Conservation (phyloP, 1,140 invertebrate species). For the Theocolax elegans region DNA sequence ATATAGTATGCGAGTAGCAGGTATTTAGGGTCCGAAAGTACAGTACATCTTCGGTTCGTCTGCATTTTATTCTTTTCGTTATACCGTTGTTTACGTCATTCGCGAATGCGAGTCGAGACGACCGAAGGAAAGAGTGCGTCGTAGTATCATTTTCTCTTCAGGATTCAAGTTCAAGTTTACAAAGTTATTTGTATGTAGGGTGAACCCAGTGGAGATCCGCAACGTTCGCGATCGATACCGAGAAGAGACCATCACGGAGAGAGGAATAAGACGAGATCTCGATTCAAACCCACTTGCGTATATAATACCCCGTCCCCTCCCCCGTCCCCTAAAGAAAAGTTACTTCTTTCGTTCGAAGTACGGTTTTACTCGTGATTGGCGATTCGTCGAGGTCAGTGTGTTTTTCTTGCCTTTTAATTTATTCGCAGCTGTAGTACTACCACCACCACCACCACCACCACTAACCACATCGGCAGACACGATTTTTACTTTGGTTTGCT, state of each 20-base stretch:
- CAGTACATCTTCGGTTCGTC: conserved; percentile 47
- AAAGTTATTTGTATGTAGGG: conserved; percentile 1
- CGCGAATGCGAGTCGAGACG: no score
- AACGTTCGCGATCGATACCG: conserved; percentile 1
- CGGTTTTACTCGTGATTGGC: conserved; percentile 28
- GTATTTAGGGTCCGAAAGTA: conserved; percentile 52
- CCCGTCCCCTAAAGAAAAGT: conserved; percentile 5
- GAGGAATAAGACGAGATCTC: conserved; percentile 15
- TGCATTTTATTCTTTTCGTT: conserved; percentile 43
- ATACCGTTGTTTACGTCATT: no score
- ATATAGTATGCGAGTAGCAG: conserved; percentile 48
- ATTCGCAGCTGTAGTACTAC: neutral
- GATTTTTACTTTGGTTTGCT: conserved; percentile 38
- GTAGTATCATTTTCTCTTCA: conserved; percentile 5
- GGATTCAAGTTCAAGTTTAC: neutral
- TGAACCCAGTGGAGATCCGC: neutral
- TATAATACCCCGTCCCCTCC: neutral
- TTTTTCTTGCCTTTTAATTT: conserved; percentile 39
- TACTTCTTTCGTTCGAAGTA: conserved; percentile 33
- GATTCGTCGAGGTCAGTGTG: conserved; percentile 37
- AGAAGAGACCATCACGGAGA: neutral
- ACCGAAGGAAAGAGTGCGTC: conserved; percentile 3
- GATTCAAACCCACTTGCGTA: conserved; percentile 25
- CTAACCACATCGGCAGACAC: neutral
- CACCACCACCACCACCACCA: neutral